Percentiles rank a stretch among this genome's conserved stretches.
Evolutionary conservation across 1,140 invertebrate species (phyloP).

Genomic region (Nautilus pompilius): DNA sequence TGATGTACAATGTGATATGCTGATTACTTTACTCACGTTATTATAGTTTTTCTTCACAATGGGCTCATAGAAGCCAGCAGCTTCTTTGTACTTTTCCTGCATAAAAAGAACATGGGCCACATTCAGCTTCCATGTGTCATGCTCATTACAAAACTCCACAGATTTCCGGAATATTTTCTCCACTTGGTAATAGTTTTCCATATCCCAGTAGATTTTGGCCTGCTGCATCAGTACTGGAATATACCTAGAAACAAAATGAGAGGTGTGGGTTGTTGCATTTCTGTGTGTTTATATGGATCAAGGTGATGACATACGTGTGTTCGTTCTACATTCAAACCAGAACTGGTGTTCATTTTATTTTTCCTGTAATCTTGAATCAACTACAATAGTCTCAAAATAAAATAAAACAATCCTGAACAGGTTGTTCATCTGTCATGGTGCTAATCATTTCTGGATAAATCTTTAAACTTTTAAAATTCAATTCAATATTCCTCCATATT

Average conservation of each 20-base stretch:
- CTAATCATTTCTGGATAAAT: too few species aligned
- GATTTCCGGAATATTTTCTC: constrained; percentile 74
- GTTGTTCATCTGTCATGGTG: too few species aligned
- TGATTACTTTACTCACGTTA: constrained; percentile 63
- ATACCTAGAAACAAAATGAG: too few species aligned
- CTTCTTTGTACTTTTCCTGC: constrained; percentile 99
- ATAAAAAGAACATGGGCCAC: constrained; percentile 98
- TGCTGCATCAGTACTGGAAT: constrained; percentile 97
- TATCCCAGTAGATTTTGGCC: constrained; percentile 98
- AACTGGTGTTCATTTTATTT: not conserved
- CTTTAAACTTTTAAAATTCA: too few species aligned
- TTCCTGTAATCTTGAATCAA: not conserved
- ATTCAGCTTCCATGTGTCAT: constrained; percentile 95
- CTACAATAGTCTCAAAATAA: constrained; percentile 9
- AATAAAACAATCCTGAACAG: constrained; percentile 1
- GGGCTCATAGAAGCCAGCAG: constrained; percentile 96
- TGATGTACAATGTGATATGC: not conserved
- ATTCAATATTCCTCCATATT: too few species aligned
- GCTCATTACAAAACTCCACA: constrained; percentile 96
- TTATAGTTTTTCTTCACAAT: constrained; percentile 96
- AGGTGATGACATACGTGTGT: too few species aligned
- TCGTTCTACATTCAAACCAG: not conserved
- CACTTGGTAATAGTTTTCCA: constrained; percentile 86
- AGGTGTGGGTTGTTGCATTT: too few species aligned
- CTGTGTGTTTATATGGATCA: too few species aligned